These are phyloP conservation scores for Drosophila buzzatii DNA, from an alignment of 2,888 invertebrate genomes.

Conservation along the genomic window DNA sequence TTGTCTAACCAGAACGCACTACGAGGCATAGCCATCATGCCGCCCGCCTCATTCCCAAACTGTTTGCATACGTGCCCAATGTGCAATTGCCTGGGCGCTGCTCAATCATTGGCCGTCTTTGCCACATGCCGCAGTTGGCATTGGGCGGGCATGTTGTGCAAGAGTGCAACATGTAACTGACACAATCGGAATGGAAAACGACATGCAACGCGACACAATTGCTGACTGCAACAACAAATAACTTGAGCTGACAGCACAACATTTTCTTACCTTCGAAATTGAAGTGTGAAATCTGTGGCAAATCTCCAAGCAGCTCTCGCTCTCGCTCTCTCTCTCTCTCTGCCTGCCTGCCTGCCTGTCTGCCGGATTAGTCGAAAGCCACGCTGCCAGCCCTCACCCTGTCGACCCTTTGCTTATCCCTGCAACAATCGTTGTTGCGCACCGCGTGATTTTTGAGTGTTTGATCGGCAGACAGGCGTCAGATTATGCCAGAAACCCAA, in stretches of 20 bases:
- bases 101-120: constrained; percentile 61
- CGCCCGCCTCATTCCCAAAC: constrained; percentile 21
- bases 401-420: background rate
- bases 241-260: constrained; percentile 48
- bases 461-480: constrained; percentile 56
- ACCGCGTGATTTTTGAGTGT: constrained; percentile 63
- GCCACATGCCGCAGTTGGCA: constrained; percentile 11
- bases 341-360: background rate
- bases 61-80: constrained; percentile 79
- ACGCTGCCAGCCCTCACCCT: background rate
- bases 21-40: background rate
- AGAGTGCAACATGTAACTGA: constrained; percentile 76
- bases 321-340: too few species aligned
- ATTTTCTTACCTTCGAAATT: constrained; percentile 70
- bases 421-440: constrained; percentile 37
- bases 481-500: constrained; percentile 57
- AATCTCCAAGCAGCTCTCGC: constrained; percentile 21
- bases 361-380: constrained; percentile 52
- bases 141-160: constrained; percentile 15
- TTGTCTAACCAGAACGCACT: constrained; percentile 57
- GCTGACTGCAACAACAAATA: constrained; percentile 46
- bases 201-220: constrained; percentile 69
- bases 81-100: constrained; percentile 74
- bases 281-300: constrained; percentile 72
- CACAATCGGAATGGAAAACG: constrained; percentile 81